phyloP scores from a whole-genome alignment of 2,113 vertebrate species.

The Cyanoderma ruficeps region DNA sequence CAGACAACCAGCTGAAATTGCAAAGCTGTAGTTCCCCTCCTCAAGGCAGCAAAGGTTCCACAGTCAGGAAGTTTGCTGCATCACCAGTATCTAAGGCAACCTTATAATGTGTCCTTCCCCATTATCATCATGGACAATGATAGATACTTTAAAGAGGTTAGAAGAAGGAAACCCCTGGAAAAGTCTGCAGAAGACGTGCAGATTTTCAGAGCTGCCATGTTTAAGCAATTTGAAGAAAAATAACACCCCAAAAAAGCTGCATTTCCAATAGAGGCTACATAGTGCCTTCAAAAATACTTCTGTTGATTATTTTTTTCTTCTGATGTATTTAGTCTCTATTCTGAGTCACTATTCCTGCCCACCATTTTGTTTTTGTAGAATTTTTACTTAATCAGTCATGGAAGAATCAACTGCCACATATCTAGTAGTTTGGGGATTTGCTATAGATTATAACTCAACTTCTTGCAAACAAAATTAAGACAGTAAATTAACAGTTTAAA shows the following conservation, averaged over 20 bases:
- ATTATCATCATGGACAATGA: neutral
- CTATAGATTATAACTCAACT: neutral
- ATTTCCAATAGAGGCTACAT: neutral
- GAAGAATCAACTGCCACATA: neutral
- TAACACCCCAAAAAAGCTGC: neutral
- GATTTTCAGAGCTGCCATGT: neutral
- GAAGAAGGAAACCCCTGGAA: neutral
- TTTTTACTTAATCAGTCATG: neutral
- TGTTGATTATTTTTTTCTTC: neutral
- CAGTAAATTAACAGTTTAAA: neutral
- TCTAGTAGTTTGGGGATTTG: neutral
- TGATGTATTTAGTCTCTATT: neutral
- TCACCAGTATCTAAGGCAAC: neutral
- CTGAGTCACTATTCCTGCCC: neutral
- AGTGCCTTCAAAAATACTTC: neutral
- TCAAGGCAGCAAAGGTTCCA: neutral
- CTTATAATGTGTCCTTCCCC: neutral
- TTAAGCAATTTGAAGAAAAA: neutral
- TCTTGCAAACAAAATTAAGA: neutral
- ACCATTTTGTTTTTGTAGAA: neutral
- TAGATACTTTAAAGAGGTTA: neutral
- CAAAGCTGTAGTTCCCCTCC: neutral
- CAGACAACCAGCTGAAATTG: neutral
- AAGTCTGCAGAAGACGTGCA: neutral
- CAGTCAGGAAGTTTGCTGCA: neutral